A percentile compares a stretch with the other conserved stretches of the same genome.
Evolutionary conservation across 1,140 invertebrate species (phyloP).

Genomic region (Asobara japonica): DNA sequence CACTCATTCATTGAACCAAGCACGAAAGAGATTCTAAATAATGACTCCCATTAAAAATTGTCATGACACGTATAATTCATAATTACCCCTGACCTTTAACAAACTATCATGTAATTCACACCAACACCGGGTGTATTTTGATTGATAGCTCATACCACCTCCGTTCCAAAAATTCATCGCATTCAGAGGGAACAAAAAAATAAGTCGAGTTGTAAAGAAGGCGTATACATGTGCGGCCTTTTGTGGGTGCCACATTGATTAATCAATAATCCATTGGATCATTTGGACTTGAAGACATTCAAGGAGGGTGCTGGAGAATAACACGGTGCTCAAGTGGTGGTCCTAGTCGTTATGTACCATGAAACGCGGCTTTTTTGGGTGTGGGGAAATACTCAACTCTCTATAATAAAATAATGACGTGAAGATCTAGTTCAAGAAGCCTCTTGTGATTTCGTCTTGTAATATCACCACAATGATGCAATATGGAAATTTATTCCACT

Average conservation of each 20-base stretch:
- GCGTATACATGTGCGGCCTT: not conserved
- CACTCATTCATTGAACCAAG: not conserved
- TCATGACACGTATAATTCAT: slow-evolving; percentile 7
- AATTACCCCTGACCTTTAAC: slow-evolving; percentile 4
- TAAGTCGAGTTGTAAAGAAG: not conserved
- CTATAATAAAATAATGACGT: not conserved
- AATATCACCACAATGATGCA: not conserved
- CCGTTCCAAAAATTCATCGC: not conserved
- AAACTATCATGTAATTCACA: slow-evolving; percentile 2
- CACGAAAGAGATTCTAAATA: not conserved
- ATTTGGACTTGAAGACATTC: not conserved
- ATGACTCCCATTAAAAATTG: not conserved
- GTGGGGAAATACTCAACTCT: not conserved
- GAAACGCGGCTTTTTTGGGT: not conserved
- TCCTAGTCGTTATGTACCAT: not conserved
- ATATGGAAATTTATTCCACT: not conserved
- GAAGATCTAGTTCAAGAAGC: not conserved
- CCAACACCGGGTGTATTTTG: not conserved
- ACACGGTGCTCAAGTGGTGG: not conserved
- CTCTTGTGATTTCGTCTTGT: not conserved
- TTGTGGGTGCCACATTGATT: not conserved
- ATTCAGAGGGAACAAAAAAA: not conserved
- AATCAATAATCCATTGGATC: slow-evolving; percentile 9
- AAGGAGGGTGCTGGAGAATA: not conserved
- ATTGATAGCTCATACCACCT: slow-evolving; percentile 7